Evolutionary conservation across 1,140 invertebrate genomes (phyloP).

Genomic region (Dreissena rostriformis): DNA sequence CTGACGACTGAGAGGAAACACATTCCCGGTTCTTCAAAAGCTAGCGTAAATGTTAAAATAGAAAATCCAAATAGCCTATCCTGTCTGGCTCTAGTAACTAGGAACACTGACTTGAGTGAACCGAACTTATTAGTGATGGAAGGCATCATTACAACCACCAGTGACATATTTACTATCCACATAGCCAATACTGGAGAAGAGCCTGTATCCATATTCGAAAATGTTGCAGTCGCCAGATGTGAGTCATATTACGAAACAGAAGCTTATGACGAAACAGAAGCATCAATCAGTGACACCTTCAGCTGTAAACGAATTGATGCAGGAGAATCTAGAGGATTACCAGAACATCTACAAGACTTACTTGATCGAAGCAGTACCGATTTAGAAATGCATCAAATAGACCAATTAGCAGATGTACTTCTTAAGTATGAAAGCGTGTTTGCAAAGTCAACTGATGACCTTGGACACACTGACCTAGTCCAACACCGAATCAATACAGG

Average conservation of each 20-base stretch:
- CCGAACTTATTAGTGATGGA: background rate
- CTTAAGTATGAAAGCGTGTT: conserved; percentile 41
- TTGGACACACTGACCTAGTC: conserved; percentile 46
- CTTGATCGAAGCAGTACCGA: background rate
- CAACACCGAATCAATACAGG: conserved; percentile 52
- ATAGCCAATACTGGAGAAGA: conserved; percentile 5
- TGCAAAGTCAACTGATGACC: conserved; percentile 21
- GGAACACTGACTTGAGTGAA: background rate
- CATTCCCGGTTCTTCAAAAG: conserved; percentile 2
- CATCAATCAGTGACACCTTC: background rate
- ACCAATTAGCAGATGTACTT: conserved; percentile 8
- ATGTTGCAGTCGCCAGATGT: background rate
- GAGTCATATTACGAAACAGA: too few relatives aligned
- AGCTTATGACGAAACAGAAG: too few relatives aligned
- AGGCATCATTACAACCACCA: background rate
- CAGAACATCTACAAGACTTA: conserved; percentile 15
- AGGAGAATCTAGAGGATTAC: background rate
- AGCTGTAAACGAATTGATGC: background rate
- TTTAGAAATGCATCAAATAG: background rate
- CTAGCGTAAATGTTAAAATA: conserved; percentile 2
- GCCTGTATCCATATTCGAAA: background rate
- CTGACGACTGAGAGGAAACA: background rate
- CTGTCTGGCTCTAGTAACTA: background rate
- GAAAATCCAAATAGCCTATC: background rate
- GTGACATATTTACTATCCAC: conserved; percentile 6